Evolutionary conservation across 2,888 invertebrate species (phyloP), one percentile per base, ranked within the genome.

Genomic region (Physocephala rufipes): DNA sequence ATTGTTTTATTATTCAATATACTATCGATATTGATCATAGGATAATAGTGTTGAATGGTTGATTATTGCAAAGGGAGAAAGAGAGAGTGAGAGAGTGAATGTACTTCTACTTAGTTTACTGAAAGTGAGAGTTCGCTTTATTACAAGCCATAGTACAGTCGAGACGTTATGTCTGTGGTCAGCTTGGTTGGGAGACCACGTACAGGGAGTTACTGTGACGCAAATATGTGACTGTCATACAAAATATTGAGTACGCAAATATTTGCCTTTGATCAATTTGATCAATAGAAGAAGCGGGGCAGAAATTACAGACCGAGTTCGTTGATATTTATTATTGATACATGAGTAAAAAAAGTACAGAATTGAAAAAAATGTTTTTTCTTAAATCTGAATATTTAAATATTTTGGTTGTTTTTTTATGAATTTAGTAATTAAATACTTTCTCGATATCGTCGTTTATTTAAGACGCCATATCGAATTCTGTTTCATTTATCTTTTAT

Each of bases 191-290:
- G 9, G 4, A 36, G 36, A 9, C n/a, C 36, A 36, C 36, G 36
- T 9, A 36, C 9, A 36, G 36, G 9, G 36, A 55, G 53, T 24
- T 21, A 24, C 36, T 36, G 58, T 58, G 58, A 58, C 28, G 28
- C 58, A 58, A n/a, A n/a, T n/a, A n/a, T 28, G 58, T 28, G 58
- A 58, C 28, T 58, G 28, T 24, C 58, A 26, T 58, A 15, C 58
- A 26, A 28, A 58, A 28, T 24, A 36, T 36, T 36, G 36, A 16
- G 3, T 58, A 58, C 28, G 58, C 58, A 58, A 24, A 12, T 58
- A 28, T 58, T 3, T 49, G 7, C 28, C 58, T 28, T 28, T 16
- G 26, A 58, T 55, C 21, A n/a, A 24, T 19, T 55, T 9, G 53
- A n/a, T n/a, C n/a, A n/a, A n/a, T n/a, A n/a, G n/a, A n/a, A n/a